These are phyloP conservation scores for Aphelenchoides avenae DNA, from an alignment of 1,140 invertebrate genomes.

Conservation along the genomic window DNA sequence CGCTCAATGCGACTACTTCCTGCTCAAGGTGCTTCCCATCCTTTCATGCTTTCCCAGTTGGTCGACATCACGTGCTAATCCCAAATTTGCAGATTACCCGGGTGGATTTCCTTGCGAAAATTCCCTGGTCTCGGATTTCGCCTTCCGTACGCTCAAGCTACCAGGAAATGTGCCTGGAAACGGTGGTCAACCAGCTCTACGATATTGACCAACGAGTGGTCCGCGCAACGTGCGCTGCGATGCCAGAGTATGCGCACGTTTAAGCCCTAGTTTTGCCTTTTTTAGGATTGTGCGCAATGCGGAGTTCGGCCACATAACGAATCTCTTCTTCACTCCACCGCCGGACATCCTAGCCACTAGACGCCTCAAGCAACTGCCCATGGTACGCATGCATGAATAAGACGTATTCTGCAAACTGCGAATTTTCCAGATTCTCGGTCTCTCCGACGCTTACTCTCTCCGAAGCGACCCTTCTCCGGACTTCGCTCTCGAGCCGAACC, in stretches of 20 bases:
- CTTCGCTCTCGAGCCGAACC: conserved; percentile 1
- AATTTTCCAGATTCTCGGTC: conserved; percentile 22
- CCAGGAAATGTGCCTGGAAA: conserved; percentile 4
- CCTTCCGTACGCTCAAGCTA: conserved; percentile 8
- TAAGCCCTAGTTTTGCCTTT: no score
- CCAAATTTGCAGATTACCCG: conserved; percentile 12
- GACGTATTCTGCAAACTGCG: background rate
- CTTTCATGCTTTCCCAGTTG: conserved; percentile 3
- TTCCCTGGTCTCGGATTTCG: conserved; percentile 17
- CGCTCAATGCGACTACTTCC: conserved; percentile 22
- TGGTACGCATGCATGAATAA: conserved; percentile 18
- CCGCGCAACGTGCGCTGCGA: conserved; percentile 9
- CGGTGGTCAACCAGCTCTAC: conserved; percentile 17
- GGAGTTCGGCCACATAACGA: conserved; percentile 6
- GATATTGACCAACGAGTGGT: conserved; percentile 17
- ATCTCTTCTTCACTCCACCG: conserved; percentile 1
- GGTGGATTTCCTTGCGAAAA: conserved; percentile 25
- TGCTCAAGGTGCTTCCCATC: conserved; percentile 15
- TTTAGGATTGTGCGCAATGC: conserved; percentile 21
- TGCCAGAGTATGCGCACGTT: no score
- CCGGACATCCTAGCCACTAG: conserved; percentile 13
- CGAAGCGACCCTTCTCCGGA: background rate
- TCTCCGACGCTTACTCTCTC: conserved; percentile 17
- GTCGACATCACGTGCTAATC: background rate
- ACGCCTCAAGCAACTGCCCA: conserved; percentile 1